These are phyloP conservation scores for Ctenicera cuprea DNA, from an alignment of 2,888 invertebrate genomes.

Conservation along the genomic window DNA sequence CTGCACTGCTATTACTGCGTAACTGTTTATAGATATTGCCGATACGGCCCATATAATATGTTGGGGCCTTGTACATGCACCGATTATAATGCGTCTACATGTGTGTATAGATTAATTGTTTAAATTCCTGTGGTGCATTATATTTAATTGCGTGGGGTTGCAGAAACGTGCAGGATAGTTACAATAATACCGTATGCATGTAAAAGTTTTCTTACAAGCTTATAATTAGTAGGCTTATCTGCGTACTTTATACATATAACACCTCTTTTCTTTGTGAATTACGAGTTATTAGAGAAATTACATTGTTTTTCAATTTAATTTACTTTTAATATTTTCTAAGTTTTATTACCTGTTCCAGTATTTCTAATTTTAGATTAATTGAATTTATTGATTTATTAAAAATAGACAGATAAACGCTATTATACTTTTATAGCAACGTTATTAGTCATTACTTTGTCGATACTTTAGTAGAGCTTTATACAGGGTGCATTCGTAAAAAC, in stretches of 20 bases:
- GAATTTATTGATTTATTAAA: too few species aligned
- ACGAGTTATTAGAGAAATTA: not conserved
- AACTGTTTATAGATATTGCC: constrained; percentile 48
- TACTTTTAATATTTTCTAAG: not conserved
- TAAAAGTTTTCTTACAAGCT: not conserved
- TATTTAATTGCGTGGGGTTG: constrained; percentile 31
- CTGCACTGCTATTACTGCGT: constrained; percentile 30
- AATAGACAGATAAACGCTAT: too few species aligned
- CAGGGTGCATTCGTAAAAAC: too few species aligned
- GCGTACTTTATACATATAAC: constrained; percentile 1
- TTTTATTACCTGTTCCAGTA: not conserved
- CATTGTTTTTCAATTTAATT: not conserved
- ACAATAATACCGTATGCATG: constrained; percentile 11
- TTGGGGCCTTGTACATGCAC: constrained; percentile 29
- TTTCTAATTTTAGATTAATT: not conserved
- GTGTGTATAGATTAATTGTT: constrained; percentile 35
- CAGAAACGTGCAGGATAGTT: not conserved
- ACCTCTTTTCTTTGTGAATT: constrained; percentile 4
- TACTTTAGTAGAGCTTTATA: too few species aligned
- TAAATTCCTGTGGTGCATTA: constrained; percentile 29
- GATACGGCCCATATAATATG: constrained; percentile 47
- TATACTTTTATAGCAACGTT: too few species aligned
- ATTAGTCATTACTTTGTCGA: too few species aligned
- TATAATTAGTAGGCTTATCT: constrained; percentile 10
- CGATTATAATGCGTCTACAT: constrained; percentile 8